Evolutionary conservation across 2,113 vertebrate species (phyloP).

Genomic region (Thamnaconus septentrionalis): DNA sequence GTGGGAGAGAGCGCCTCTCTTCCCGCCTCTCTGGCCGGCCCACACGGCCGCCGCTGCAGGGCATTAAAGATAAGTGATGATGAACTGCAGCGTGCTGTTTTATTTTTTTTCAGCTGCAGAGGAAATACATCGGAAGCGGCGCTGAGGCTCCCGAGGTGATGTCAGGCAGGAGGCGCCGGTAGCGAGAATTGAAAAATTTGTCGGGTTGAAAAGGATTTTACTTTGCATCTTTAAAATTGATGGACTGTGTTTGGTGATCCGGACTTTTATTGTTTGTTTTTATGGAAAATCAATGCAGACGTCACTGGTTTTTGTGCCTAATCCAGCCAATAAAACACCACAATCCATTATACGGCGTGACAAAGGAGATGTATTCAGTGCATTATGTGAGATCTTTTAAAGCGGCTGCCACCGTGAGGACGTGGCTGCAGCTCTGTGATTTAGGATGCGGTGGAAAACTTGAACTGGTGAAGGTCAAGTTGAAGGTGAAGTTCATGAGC

Average conservation of each 20-base stretch:
- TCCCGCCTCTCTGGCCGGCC: neutral
- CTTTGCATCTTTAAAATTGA: too few species aligned
- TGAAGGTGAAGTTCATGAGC: too few species aligned
- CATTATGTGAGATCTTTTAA: too few species aligned
- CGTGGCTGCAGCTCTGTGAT: too few species aligned
- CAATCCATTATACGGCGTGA: neutral
- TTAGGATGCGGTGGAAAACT: too few species aligned
- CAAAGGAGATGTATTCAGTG: too few species aligned
- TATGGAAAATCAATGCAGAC: neutral
- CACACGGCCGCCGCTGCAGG: neutral
- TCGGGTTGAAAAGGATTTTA: too few species aligned
- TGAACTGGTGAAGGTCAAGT: too few species aligned
- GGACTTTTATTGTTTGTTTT: neutral
- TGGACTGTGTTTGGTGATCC: too few species aligned
- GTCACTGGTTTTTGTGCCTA: neutral
- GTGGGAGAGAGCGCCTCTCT: neutral
- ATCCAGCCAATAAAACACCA: conserved; percentile 1
- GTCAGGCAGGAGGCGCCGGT: neutral
- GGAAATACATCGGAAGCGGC: conserved; percentile 4
- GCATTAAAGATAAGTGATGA: conserved; percentile 7
- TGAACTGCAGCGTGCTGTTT: neutral
- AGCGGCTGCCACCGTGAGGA: too few species aligned
- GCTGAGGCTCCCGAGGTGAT: neutral
- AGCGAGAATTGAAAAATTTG: too few species aligned
- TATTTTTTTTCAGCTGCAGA: neutral